Conservation (phyloP, 1,140 invertebrate genomes). For the Piezodorus guildinii region DNA sequence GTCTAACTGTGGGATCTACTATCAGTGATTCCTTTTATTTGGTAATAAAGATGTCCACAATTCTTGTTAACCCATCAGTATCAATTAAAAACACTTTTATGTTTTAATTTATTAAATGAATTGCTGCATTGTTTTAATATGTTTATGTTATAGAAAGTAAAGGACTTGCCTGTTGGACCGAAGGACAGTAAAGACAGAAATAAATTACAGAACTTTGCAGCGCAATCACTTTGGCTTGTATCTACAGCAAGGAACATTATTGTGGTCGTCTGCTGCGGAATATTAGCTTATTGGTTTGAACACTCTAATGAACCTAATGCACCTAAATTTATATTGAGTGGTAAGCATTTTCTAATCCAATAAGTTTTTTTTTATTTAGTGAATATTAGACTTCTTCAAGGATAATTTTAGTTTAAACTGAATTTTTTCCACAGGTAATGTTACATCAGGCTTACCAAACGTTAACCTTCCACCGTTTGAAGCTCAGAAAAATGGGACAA, state of each 20-base stretch:
- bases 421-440: constrained; percentile 39
- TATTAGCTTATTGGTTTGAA: constrained; percentile 43
- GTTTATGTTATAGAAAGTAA: constrained; percentile 45
- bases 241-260: constrained; percentile 67
- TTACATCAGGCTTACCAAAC: constrained; percentile 54
- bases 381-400: neutral
- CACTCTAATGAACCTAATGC: too few species aligned
- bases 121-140: too few species aligned
- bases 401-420: too few species aligned
- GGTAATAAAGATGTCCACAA: too few species aligned
- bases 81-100: too few species aligned
- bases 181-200: constrained; percentile 36
- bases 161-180: constrained; percentile 47
- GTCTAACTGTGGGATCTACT: too few species aligned
- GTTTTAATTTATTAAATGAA: too few species aligned
- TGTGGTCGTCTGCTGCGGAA: constrained; percentile 55
- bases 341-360: constrained; percentile 32
- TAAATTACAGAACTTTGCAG: constrained; percentile 34
- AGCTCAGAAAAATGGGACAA: constrained; percentile 47
- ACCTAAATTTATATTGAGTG: constrained; percentile 42
- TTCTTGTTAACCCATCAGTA: too few species aligned
- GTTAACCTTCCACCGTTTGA: constrained; percentile 51
- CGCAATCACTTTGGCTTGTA: constrained; percentile 54
- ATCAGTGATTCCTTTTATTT: too few species aligned
- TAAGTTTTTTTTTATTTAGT: neutral